phyloP scores from a whole-genome alignment of 2,113 vertebrate species.

The Pagrus major region DNA sequence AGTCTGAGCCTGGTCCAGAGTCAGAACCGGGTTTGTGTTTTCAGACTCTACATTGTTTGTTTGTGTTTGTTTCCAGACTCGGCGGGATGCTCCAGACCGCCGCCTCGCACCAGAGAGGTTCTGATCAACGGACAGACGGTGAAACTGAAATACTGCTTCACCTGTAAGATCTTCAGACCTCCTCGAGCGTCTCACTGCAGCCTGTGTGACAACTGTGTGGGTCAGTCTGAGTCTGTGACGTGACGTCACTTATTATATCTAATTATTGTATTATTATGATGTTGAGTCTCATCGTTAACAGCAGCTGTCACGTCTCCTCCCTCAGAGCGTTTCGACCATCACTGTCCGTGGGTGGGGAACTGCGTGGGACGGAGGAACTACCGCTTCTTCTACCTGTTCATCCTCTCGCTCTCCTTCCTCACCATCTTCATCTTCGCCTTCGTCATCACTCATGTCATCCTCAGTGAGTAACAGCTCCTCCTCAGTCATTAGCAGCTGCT shows the following conservation, averaged over 20 bases:
- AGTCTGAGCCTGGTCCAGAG: no score
- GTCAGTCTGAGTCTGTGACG: no score
- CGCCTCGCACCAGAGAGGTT: constrained; percentile 94
- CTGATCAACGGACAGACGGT: constrained; percentile 95
- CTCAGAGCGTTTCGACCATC: constrained; percentile 98
- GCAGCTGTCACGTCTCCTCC: no score
- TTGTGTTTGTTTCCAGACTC: constrained; percentile 46
- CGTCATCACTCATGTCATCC: constrained; percentile 96
- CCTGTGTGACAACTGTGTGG: constrained; percentile 97
- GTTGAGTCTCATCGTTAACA: no score
- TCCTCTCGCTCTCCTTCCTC: constrained; percentile 99
- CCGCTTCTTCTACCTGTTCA: constrained; percentile 99
- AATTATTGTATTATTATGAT: no score
- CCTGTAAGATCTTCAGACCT: constrained; percentile 96
- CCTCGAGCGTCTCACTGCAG: constrained; percentile 95
- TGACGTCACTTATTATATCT: no score
- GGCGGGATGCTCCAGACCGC: constrained; percentile 79
- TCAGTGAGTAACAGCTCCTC: constrained; percentile 47
- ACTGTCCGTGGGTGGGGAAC: constrained; percentile 99
- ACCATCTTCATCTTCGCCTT: constrained; percentile 99
- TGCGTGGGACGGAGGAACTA: constrained; percentile 99
- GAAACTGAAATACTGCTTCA: constrained; percentile 96
- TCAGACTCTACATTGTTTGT: constrained; percentile 11
- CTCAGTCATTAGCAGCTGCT: neutral
- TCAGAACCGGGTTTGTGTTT: neutral